Evolutionary conservation across 1,140 invertebrate species (phyloP).

Genomic region (Drosophila burlai): DNA sequence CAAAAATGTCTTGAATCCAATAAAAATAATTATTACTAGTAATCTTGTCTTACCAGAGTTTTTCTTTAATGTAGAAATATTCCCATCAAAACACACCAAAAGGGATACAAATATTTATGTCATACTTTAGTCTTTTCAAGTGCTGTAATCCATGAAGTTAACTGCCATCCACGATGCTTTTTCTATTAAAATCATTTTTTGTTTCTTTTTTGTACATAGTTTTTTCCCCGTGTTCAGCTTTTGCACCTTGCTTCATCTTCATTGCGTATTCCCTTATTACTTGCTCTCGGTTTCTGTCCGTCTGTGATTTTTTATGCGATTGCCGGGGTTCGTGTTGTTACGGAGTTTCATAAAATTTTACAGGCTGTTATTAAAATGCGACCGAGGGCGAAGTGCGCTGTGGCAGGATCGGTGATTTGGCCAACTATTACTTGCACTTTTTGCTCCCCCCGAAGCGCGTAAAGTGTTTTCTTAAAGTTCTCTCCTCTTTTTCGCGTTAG

Average conservation of each 20-base stretch:
- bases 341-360: conserved; percentile 70
- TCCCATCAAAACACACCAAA: not conserved
- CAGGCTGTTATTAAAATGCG: conserved; percentile 74
- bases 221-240: conserved; percentile 11
- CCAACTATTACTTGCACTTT: conserved; percentile 76
- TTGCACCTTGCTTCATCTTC: conserved; percentile 33
- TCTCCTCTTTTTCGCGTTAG: not conserved
- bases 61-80: not conserved
- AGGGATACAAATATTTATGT: not conserved
- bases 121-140: not conserved
- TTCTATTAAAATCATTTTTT: not conserved
- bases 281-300: conserved; percentile 15
- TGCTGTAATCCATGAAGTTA: not conserved
- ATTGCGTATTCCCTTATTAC: conserved; percentile 36
- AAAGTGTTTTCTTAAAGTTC: conserved; percentile 62
- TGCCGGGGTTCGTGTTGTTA: conserved; percentile 31
- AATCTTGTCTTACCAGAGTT: not conserved
- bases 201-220: not conserved
- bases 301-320: conserved; percentile 50
- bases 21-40: too few relatives aligned
- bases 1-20: not conserved
- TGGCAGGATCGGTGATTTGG: conserved; percentile 14
- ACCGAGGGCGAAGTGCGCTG: conserved; percentile 23
- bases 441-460: not conserved
- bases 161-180: not conserved